Percentiles rank a stretch among this genome's conserved stretches.
Conservation (phyloP, 2,888 invertebrate genomes). For the Embidobia sp. region DNA sequence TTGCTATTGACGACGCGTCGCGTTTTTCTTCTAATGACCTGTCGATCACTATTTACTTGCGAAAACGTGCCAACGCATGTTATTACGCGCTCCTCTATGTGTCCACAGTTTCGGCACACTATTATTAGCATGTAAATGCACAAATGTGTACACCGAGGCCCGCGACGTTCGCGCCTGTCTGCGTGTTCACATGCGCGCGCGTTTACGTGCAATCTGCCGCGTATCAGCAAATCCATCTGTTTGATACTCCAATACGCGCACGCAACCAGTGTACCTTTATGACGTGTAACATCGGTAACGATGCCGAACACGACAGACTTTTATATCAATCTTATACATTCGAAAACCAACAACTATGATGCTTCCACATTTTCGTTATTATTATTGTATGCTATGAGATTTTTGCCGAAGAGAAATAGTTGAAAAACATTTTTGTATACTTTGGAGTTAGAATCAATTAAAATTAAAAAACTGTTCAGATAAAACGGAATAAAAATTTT, state of each 20-base stretch:
- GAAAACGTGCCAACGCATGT: conserved; percentile 62
- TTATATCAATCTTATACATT: conserved; percentile 37
- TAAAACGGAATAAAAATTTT: too few relatives aligned
- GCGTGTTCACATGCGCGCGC: conserved; percentile 43
- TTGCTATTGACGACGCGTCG: conserved; percentile 34
- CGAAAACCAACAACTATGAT: too few relatives aligned
- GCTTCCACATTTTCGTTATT: too few relatives aligned
- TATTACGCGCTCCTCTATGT: conserved; percentile 56
- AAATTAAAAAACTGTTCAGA: too few relatives aligned
- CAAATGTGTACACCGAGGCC: conserved; percentile 59
- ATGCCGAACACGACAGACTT: conserved; percentile 43
- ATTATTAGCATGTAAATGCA: conserved; percentile 66
- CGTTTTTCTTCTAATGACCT: conserved; percentile 57
- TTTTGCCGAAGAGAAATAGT: too few relatives aligned
- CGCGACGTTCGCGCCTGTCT: conserved; percentile 57
- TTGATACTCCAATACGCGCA: conserved; percentile 64
- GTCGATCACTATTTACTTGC: conserved; percentile 60
- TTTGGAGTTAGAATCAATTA: too few relatives aligned
- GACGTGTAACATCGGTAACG: conserved; percentile 53
- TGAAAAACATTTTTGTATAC: too few relatives aligned
- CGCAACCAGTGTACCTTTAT: conserved; percentile 65
- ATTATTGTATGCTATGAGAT: too few relatives aligned
- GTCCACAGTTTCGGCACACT: conserved; percentile 60
- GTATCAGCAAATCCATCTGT: conserved; percentile 64
- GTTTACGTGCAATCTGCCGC: conserved; percentile 66